These are phyloP conservation scores for Xestia xanthographa DNA, from an alignment of 2,888 invertebrate species.

Conservation along the genomic window DNA sequence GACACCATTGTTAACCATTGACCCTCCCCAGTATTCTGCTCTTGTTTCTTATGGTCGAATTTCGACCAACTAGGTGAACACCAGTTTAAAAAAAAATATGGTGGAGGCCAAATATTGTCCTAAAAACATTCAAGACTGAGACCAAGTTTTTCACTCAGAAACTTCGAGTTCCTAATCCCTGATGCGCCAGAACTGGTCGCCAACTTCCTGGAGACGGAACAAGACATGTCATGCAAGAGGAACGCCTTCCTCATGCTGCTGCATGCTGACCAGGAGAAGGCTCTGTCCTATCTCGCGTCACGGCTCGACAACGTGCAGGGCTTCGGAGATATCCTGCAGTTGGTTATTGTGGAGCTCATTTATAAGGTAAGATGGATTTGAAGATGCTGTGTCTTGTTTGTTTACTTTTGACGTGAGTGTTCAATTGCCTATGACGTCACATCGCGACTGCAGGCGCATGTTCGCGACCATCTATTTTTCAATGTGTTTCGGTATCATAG, in stretches of 20 bases:
- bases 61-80: too few species aligned
- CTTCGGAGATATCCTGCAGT: constrained; percentile 99
- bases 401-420: neutral
- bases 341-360: constrained; percentile 99
- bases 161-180: constrained; percentile 99
- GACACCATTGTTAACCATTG: neutral
- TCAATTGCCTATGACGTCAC: neutral
- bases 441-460: neutral
- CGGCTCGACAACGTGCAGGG: constrained; percentile 98
- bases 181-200: constrained; percentile 99
- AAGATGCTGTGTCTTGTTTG: neutral
- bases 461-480: neutral
- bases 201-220: constrained; percentile 98
- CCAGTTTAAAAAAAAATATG: too few species aligned
- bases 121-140: neutral
- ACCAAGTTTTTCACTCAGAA: constrained; percentile 88
- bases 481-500: neutral
- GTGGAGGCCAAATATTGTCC: neutral
- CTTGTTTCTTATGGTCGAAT: neutral
- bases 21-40: neutral
- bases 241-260: constrained; percentile 99
- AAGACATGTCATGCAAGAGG: constrained; percentile 99
- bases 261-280: constrained; percentile 98
- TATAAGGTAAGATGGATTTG: constrained; percentile 94
- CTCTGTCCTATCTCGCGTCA: constrained; percentile 97